Evolutionary conservation across 2,113 vertebrate species (phyloP).

Genomic region (Bos javanicus): DNA sequence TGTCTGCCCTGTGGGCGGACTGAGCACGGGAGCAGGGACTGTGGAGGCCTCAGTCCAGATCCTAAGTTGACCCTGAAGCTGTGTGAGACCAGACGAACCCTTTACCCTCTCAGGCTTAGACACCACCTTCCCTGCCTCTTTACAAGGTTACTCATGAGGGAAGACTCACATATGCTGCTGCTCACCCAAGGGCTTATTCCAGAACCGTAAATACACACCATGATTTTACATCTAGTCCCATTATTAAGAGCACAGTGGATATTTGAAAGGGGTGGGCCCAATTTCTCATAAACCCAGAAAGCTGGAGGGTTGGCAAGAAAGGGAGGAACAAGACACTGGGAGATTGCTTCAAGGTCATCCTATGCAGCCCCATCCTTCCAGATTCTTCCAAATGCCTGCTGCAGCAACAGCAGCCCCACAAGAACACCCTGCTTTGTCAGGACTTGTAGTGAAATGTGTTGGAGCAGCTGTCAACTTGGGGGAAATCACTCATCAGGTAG

Average conservation of each 20-base stretch:
- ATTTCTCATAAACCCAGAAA: slow-evolving; percentile 65
- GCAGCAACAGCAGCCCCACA: slow-evolving; percentile 64
- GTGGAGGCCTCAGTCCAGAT: neutral
- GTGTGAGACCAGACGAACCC: neutral
- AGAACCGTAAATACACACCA: neutral
- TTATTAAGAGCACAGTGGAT: neutral
- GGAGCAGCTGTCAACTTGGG: slow-evolving; percentile 77
- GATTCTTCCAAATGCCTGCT: slow-evolving; percentile 35
- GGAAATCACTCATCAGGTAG: slow-evolving; percentile 74
- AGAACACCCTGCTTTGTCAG: slow-evolving; percentile 70
- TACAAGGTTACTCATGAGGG: neutral
- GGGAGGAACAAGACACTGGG: neutral
- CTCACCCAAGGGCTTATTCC: neutral
- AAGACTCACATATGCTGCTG: neutral
- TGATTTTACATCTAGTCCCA: neutral
- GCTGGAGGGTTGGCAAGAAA: neutral
- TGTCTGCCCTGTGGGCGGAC: neutral
- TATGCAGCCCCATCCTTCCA: slow-evolving; percentile 28
- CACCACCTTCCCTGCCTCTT: neutral
- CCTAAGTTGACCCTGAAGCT: neutral
- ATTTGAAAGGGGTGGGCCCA: neutral
- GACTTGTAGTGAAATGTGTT: slow-evolving; percentile 75
- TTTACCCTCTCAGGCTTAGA: neutral
- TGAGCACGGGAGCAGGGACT: neutral
- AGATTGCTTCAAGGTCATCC: slow-evolving; percentile 46